These are phyloP conservation scores for Piaya cayana DNA, from an alignment of 2,113 vertebrate species.

Conservation along the genomic window DNA sequence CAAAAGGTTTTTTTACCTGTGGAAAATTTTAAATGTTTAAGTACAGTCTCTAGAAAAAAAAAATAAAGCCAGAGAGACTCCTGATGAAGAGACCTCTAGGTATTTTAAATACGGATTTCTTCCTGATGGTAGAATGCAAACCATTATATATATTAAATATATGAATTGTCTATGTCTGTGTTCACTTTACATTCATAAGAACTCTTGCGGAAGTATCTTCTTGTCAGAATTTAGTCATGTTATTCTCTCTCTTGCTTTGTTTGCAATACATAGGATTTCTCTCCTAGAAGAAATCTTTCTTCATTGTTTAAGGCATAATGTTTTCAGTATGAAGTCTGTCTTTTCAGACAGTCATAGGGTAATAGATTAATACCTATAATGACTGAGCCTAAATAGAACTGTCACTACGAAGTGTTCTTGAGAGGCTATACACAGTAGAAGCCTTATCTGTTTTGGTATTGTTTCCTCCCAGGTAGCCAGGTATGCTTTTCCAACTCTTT, in stretches of 20 bases:
- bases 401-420: not conserved
- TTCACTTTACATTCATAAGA: not conserved
- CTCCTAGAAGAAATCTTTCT: not conserved
- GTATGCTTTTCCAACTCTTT: not conserved
- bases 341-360: not conserved
- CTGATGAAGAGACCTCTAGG: not conserved
- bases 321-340: not conserved
- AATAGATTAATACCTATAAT: not conserved
- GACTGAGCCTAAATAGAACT: not conserved
- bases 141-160: not conserved
- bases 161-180: not conserved
- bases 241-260: not conserved
- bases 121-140: not conserved
- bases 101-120: not conserved
- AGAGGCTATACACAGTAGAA: not conserved
- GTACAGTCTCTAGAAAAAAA: not conserved
- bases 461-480: not conserved
- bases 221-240: not conserved
- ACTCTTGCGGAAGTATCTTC: not conserved
- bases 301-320: not conserved
- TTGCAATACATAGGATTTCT: not conserved
- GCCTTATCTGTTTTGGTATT: not conserved
- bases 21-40: not conserved
- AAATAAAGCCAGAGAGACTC: not conserved
- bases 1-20: not conserved